These are phyloP conservation scores for Lithophane semibrunnea DNA, from an alignment of 2,888 invertebrate species.

Conservation along the genomic window DNA sequence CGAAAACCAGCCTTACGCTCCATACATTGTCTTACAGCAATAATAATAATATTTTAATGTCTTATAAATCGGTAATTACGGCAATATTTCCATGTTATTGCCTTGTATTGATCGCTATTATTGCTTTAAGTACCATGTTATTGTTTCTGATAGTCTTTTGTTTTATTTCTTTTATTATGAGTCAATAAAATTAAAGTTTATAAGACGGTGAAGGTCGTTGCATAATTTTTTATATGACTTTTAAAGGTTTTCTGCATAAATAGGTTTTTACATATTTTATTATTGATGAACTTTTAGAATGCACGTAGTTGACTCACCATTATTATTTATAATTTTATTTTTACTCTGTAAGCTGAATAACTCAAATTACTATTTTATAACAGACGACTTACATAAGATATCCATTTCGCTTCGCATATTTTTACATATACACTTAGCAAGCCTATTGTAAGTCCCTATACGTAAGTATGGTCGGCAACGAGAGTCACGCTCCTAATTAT, in stretches of 20 bases:
- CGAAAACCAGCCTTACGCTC: background rate
- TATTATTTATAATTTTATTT: conserved; percentile 9
- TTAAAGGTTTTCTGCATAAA: conserved; percentile 9
- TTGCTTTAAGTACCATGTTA: conserved; percentile 20
- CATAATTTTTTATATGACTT: background rate
- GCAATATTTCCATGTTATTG: conserved; percentile 57
- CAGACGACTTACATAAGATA: conserved; percentile 39
- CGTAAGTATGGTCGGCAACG: conserved; percentile 78
- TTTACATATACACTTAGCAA: conserved; percentile 43
- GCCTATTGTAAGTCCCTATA: conserved; percentile 40
- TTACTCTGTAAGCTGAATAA: conserved; percentile 3
- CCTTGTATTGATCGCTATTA: conserved; percentile 30
- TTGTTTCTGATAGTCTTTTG: conserved; percentile 25
- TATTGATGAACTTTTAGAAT: conserved; percentile 17
- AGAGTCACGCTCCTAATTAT: conserved; percentile 90
- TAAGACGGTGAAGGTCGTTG: background rate
- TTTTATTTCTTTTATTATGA: conserved; percentile 29
- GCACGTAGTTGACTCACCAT: background rate
- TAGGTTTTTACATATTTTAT: conserved; percentile 3
- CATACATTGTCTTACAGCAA: background rate
- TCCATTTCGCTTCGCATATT: conserved; percentile 44
- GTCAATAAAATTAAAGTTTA: conserved; percentile 18
- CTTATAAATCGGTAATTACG: conserved; percentile 65
- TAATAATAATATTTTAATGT: conserved; percentile 37
- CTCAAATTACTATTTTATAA: conserved; percentile 35